Base-by-base conservation (phyloP, 2,888 invertebrate genomes). In the Plebejus melissa region DNA sequence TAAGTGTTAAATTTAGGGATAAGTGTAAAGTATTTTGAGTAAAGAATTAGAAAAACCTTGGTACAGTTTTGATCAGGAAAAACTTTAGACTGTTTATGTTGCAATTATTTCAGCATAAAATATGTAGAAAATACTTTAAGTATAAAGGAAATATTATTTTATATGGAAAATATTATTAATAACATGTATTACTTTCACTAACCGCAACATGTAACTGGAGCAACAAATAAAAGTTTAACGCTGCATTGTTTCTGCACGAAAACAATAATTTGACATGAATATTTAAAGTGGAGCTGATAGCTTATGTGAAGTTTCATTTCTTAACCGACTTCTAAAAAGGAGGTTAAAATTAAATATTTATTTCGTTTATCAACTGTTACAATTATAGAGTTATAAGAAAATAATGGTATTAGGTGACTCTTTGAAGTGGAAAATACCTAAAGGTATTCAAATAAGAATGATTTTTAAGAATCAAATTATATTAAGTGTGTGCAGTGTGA, bases 241-340 rank as follows among this genome's bases (percentile, higher is more conserved):
- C 1, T 5, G 65, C 32, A 65, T 65, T 65, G 65, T 65, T 65
- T 65, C 65, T 65, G 65, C 65, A 65, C 69, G 75, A 75, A 74
- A 70, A 71, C 46, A 71, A 74, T 36, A 65, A 57, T 57, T 58
- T 16, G 54, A 69, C 74, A 75, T 28, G 4, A 41, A 36, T n/a
- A 58, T 32, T 22, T 22, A 22, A 60, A 28, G 60, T 60, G 11
- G 60, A 60, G 60, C 65, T 65, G 13, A 32, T 54, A 54, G 54
- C 50, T 50, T 4, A 13, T 4, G 50, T 50, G 50, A 50, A 50
- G 6, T 54, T 54, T 54, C 16, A 46, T 46, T 46, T 46, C 46
- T 46, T 46, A 46, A 46, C 46, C 46, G 46, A 46, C 46, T 46
- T 46, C 7, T 1, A 41, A 2, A 9, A 41, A 41, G 7, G 41